These are phyloP conservation scores for Zaprionus ornatus DNA, from an alignment of 1,140 invertebrate genomes.

Conservation along the genomic window DNA sequence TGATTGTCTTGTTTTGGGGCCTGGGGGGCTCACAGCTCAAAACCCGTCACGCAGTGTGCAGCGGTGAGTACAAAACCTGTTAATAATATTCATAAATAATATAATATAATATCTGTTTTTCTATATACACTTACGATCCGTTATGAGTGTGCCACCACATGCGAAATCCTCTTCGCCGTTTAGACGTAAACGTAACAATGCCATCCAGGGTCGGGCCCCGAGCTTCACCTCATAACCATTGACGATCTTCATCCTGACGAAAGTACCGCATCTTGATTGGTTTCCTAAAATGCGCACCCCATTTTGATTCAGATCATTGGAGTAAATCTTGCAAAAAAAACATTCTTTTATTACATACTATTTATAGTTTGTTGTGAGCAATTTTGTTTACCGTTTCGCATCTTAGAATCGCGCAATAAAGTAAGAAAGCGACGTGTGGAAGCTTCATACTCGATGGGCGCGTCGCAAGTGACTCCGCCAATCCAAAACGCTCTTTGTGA, in stretches of 20 bases:
- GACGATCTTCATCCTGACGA: background rate
- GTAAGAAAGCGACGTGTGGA: background rate
- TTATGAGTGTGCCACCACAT: slow-evolving; percentile 33
- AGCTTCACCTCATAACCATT: slow-evolving; percentile 17
- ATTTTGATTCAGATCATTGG: background rate
- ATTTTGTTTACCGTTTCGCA: background rate
- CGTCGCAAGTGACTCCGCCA: background rate
- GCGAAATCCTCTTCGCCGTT: background rate
- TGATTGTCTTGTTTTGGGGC: too few species aligned
- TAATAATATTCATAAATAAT: background rate
- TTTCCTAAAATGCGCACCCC: slow-evolving; percentile 1
- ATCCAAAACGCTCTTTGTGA: background rate
- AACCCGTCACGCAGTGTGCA: slow-evolving; percentile 13
- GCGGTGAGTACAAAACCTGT: slow-evolving; percentile 42
- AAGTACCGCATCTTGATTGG: slow-evolving; percentile 16
- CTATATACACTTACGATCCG: slow-evolving; percentile 25
- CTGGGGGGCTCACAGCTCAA: slow-evolving; percentile 7
- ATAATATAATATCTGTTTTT: too few species aligned
- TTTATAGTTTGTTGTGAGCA: background rate
- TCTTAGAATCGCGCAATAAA: slow-evolving; percentile 1
- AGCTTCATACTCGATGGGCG: background rate
- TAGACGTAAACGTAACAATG: background rate
- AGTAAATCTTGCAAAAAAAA: background rate
- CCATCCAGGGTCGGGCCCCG: slow-evolving; percentile 38
- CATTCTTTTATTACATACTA: background rate